These are phyloP conservation scores for Minunthozetes semirufus DNA, from an alignment of 2,888 invertebrate species.

Conservation along the genomic window DNA sequence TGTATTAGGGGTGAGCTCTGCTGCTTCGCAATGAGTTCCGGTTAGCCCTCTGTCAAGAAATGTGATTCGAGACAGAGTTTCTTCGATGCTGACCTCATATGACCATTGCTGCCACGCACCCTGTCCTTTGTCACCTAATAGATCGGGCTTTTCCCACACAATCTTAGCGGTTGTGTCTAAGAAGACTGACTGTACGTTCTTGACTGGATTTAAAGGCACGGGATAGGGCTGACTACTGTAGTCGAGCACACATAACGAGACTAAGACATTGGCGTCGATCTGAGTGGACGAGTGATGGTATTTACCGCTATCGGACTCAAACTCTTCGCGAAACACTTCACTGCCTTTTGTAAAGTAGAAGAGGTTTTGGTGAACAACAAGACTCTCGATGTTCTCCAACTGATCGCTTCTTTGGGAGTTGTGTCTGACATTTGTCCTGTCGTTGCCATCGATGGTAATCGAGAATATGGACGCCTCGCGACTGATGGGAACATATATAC, in stretches of 20 bases:
- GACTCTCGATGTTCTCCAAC: conserved; percentile 65
- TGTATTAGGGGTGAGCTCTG: conserved; percentile 62
- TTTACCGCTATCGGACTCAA: conserved; percentile 59
- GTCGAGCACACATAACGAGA: conserved; percentile 51
- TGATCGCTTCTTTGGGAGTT: conserved; percentile 65
- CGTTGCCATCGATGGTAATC: conserved; percentile 58
- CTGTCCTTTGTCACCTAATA: conserved; percentile 59
- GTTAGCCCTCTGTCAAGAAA: conserved; percentile 26
- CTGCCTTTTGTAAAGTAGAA: conserved; percentile 81
- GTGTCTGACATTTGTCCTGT: conserved; percentile 57
- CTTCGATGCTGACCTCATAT: conserved; percentile 62
- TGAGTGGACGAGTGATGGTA: conserved; percentile 70
- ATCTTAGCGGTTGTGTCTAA: conserved; percentile 61
- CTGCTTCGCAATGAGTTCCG: conserved; percentile 21
- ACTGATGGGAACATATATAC: conserved; percentile 64
- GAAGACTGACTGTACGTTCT: conserved; percentile 71
- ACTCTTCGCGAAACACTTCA: conserved; percentile 70
- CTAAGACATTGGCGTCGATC: conserved; percentile 44
- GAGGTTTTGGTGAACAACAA: conserved; percentile 66
- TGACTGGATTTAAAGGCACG: conserved; percentile 56
- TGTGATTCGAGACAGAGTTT: background rate
- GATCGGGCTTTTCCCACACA: conserved; percentile 72
- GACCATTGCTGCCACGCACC: conserved; percentile 68
- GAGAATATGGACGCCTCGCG: conserved; percentile 47
- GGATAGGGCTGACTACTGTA: conserved; percentile 35